Evolutionary conservation across 2,888 invertebrate genomes (phyloP).

Genomic region (Ochropleura plecta): DNA sequence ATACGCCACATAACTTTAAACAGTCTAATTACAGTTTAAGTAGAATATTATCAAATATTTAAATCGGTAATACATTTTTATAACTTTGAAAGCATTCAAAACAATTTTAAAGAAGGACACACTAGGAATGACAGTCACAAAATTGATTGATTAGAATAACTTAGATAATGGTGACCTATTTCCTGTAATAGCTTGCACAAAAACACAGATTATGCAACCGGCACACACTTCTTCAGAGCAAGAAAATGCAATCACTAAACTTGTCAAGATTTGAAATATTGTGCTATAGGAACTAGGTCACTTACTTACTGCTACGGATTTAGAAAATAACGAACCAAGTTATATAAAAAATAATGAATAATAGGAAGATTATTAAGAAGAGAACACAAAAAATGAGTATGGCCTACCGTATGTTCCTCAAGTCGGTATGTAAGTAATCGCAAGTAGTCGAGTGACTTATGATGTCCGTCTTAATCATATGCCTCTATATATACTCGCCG

Average conservation of each 20-base stretch:
- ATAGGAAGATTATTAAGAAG: not conserved
- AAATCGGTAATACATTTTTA: not conserved
- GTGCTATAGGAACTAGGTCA: not conserved
- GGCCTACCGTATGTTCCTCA: slow-evolving; percentile 74
- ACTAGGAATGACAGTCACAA: not conserved
- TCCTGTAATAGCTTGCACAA: not conserved
- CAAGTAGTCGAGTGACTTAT: slow-evolving; percentile 77
- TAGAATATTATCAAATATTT: not conserved
- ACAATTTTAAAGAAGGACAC: not conserved
- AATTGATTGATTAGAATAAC: not conserved
- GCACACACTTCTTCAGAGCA: not conserved
- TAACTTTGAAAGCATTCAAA: not conserved
- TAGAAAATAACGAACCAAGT: not conserved
- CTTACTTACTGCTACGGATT: not conserved
- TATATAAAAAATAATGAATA: not conserved
- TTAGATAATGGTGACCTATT: not conserved
- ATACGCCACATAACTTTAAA: not conserved
- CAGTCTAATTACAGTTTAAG: not conserved
- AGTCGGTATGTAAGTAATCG: slow-evolving; percentile 68
- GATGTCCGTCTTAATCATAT: slow-evolving; percentile 73
- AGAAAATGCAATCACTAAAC: not conserved
- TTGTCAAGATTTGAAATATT: not conserved
- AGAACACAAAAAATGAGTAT: slow-evolving; percentile 18
- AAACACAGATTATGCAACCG: not conserved
- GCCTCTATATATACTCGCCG: slow-evolving; percentile 81